These are phyloP conservation scores for Echinometra lucunter DNA, from an alignment of 53 echinoderm and acorn worm genomes.

Conservation along the genomic window DNA sequence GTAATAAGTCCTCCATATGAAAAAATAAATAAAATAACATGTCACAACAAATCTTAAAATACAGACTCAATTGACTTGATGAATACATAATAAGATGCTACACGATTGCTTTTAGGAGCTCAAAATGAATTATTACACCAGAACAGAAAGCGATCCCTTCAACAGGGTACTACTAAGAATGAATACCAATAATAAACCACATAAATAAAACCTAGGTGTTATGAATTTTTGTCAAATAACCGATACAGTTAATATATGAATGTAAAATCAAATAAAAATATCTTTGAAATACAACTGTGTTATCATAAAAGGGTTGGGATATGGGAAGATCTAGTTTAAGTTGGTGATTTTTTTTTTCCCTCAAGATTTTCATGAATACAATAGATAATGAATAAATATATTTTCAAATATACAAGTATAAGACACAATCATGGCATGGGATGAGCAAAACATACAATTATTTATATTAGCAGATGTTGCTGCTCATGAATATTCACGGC, in stretches of 20 bases:
- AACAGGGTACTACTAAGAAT: not conserved
- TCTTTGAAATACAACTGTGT: not conserved
- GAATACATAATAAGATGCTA: not conserved
- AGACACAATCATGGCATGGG: not conserved
- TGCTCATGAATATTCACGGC: not conserved
- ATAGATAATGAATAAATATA: not conserved
- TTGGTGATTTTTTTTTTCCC: not conserved
- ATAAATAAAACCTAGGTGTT: too few species aligned
- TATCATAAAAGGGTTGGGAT: not conserved
- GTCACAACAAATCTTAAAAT: not conserved
- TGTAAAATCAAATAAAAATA: not conserved
- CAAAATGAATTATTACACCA: not conserved
- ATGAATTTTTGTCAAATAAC: not conserved
- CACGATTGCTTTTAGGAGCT: not conserved
- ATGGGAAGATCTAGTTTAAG: not conserved
- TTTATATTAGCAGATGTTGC: not conserved
- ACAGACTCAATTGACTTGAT: not conserved
- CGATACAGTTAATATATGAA: not conserved
- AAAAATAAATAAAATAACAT: not conserved
- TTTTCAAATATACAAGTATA: not conserved
- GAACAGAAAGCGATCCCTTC: not conserved
- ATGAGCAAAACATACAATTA: not conserved
- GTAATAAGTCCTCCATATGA: not conserved
- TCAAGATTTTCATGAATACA: not conserved
- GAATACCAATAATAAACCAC: not conserved